Conservation (phyloP, 2,113 vertebrate genomes). For the Salminus brasiliensis region DNA sequence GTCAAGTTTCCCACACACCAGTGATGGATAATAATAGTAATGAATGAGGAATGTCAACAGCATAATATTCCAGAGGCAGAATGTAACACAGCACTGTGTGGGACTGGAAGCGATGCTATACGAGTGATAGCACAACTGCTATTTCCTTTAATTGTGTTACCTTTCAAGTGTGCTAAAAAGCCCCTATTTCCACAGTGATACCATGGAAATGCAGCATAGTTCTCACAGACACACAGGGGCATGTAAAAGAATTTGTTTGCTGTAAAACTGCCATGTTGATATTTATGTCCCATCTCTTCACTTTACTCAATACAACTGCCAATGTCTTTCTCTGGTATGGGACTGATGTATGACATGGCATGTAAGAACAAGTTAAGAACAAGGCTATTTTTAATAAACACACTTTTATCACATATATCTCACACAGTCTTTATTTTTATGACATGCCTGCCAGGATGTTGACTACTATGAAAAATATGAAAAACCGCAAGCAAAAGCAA, state of each 20-base stretch:
- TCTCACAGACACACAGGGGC: conserved; percentile 31
- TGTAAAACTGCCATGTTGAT: conserved; percentile 45
- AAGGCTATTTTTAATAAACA: not conserved
- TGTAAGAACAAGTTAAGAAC: conserved; percentile 19
- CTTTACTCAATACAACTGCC: conserved; percentile 15
- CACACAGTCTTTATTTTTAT: not conserved
- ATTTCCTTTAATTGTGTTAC: conserved; percentile 53
- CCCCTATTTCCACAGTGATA: conserved; percentile 27
- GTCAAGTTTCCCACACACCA: not conserved
- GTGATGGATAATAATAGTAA: conserved; percentile 13
- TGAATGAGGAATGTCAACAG: conserved; percentile 24
- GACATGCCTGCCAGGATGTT: not conserved
- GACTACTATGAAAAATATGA: not conserved
- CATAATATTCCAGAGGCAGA: conserved; percentile 17
- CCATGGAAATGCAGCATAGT: conserved; percentile 5
- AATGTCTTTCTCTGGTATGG: not conserved
- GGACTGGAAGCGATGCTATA: conserved; percentile 28
- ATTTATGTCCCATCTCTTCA: conserved; percentile 25
- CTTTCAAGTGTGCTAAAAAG: conserved; percentile 14
- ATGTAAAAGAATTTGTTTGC: conserved; percentile 27
- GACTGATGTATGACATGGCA: not conserved
- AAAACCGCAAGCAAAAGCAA: not conserved
- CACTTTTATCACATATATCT: not conserved
- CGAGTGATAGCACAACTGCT: conserved; percentile 35
- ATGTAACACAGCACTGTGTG: conserved; percentile 10